Conservation (phyloP, 2,888 invertebrate species). For the Tetropium fuscum region DNA sequence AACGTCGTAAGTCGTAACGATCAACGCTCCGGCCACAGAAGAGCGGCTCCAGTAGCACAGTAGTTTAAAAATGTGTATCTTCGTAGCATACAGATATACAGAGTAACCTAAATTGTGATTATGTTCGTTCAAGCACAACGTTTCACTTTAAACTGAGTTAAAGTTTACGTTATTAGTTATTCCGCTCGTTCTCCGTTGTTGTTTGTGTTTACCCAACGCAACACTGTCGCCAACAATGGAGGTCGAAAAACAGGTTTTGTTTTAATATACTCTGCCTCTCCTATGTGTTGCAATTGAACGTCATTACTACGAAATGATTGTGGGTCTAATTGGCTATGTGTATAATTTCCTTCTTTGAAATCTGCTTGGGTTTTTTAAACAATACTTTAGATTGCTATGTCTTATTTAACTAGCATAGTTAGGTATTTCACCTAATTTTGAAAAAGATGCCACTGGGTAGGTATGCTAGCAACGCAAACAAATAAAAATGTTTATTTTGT, state of each 20-base stretch:
- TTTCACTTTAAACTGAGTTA: neutral
- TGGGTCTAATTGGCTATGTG: constrained; percentile 25
- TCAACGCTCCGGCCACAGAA: neutral
- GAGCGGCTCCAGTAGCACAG: too few species aligned
- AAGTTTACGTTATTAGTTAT: neutral
- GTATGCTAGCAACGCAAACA: too few species aligned
- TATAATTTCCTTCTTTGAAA: constrained; percentile 28
- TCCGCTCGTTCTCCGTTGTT: neutral
- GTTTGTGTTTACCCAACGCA: constrained; percentile 21
- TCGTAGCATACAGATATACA: constrained; percentile 10
- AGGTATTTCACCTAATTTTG: too few species aligned
- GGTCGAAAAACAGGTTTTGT: constrained; percentile 45
- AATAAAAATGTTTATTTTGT: too few species aligned
- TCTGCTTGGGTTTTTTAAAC: neutral
- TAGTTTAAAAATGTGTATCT: constrained; percentile 16
- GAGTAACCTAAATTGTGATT: constrained; percentile 18
- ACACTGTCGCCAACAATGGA: constrained; percentile 19
- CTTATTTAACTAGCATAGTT: too few species aligned
- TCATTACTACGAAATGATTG: constrained; percentile 14
- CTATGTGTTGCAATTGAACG: constrained; percentile 27
- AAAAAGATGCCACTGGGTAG: too few species aligned
- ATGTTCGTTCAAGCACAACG: neutral
- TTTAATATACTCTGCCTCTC: constrained; percentile 23
- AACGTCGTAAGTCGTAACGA: neutral
- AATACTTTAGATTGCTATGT: constrained; percentile 4